Evolutionary conservation across 2,888 invertebrate genomes (phyloP).

Genomic region (Epinotia bilunana): DNA sequence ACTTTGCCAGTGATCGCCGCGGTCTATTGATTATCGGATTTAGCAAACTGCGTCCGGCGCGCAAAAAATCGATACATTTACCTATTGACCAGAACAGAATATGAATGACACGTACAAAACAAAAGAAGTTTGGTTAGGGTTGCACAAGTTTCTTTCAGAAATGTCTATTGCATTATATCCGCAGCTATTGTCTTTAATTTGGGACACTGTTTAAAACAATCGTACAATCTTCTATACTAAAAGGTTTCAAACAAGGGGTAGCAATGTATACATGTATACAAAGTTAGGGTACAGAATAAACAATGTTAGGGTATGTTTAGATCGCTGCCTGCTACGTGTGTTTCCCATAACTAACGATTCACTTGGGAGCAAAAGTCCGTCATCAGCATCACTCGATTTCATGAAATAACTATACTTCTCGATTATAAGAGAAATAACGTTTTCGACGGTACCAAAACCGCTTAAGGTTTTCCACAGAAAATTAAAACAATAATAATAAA

Average conservation of each 20-base stretch:
- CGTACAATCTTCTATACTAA: background rate
- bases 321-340: no score
- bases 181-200: constrained; percentile 21
- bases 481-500: no score
- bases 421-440: background rate
- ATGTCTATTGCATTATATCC: constrained; percentile 2
- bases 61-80: constrained; percentile 47
- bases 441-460: background rate
- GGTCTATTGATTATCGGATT: constrained; percentile 69
- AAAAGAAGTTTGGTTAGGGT: constrained; percentile 20
- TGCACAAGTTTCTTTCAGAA: constrained; percentile 8
- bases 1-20: constrained; percentile 49
- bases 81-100: constrained; percentile 39
- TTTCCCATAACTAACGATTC: background rate
- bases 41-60: constrained; percentile 67
- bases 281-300: background rate
- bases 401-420: background rate
- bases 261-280: background rate
- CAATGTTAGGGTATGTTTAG: no score
- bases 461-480: background rate
- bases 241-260: background rate
- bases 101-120: constrained; percentile 36
- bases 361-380: background rate
- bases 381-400: background rate
- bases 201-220: background rate